These are phyloP conservation scores for Brachionichthys hirsutus DNA, from an alignment of 2,113 vertebrate genomes.

Conservation along the genomic window DNA sequence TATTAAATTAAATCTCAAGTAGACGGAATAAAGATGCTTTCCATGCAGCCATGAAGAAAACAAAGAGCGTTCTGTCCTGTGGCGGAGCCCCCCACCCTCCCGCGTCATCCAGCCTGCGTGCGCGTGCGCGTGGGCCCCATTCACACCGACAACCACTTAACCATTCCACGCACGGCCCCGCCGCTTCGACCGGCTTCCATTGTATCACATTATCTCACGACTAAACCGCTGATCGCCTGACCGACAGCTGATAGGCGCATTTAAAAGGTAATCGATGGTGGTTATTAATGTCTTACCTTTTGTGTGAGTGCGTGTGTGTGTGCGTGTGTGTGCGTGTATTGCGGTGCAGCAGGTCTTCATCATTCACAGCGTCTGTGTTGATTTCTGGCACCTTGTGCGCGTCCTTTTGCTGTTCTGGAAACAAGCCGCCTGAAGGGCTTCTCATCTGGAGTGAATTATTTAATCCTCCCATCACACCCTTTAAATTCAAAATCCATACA, in stretches of 20 bases:
- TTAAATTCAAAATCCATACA: too few relatives aligned
- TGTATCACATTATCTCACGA: neutral
- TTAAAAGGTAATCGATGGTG: slow-evolving; percentile 40
- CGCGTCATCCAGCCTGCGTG: slow-evolving; percentile 36
- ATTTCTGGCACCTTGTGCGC: too few relatives aligned
- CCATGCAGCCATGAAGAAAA: slow-evolving; percentile 20
- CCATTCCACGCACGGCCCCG: slow-evolving; percentile 17
- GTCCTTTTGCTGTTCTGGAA: too few relatives aligned
- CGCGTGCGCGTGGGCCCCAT: slow-evolving; percentile 26
- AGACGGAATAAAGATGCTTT: neutral
- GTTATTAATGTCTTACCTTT: too few relatives aligned
- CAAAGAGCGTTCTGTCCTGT: slow-evolving; percentile 49
- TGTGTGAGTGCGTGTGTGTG: too few relatives aligned
- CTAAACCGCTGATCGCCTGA: neutral
- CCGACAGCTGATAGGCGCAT: slow-evolving; percentile 22
- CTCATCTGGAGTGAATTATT: too few relatives aligned
- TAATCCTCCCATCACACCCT: too few relatives aligned
- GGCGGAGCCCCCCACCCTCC: slow-evolving; percentile 18
- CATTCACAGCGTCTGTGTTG: too few relatives aligned
- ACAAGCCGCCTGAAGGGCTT: too few relatives aligned
- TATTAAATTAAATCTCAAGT: neutral
- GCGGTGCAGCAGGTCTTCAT: too few relatives aligned
- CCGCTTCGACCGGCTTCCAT: slow-evolving; percentile 20
- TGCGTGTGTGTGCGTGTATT: too few relatives aligned
- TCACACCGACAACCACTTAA: slow-evolving; percentile 43